Evolutionary conservation across 1,140 invertebrate genomes (phyloP), one percentile per base, ranked within the genome.

Genomic region (Vollenhovia emeryi): DNA sequence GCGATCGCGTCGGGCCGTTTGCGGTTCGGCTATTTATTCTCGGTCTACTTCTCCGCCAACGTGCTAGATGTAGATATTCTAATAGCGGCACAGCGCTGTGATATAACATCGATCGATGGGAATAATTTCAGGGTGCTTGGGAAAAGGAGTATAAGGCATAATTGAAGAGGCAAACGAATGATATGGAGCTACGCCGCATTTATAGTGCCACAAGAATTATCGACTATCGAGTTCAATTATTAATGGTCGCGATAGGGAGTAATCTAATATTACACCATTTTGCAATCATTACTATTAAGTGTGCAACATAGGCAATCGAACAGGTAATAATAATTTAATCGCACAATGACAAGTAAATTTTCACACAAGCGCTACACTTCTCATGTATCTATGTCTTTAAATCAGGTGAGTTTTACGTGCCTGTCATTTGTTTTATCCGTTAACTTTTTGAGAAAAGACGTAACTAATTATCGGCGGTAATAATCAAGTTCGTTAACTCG

Each of bases 41-140:
- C 36, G 78, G 55, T 82, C 66, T 57, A 82, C 78, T 82, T 82
- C 78, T 18, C 11, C 66, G n/a, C 50, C 24, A 33, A 33, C n/a
- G n/a, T 45, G 11, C 50, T 24, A 82, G 55, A 82, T 73, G 68
- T 57, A 82, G 78, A 82, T 82, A 82, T 82, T 82, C 66, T 73
- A 71, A 82, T 82, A 45, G 27, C 52, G 52, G 21, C 24, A 50
- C 5, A 71, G n/a, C 21, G 33, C 50, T 57, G 78, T 73, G 78
- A 82, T 73, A 71, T 82, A 71, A 71, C 50, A n/a, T 45, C 66
- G 66, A 43, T 73, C 78, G 78, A 82, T 82, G 36, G 15, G 36
- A 59, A 57, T 71, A 71, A 57, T 73, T 82, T 0, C 13, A 43
- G 66, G 36, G 24, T 57, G 66, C 50, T 57, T 62, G 68, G 40